Evolutionary conservation across 2,888 invertebrate genomes (phyloP).

Genomic region (Yponomeuta sedellus): DNA sequence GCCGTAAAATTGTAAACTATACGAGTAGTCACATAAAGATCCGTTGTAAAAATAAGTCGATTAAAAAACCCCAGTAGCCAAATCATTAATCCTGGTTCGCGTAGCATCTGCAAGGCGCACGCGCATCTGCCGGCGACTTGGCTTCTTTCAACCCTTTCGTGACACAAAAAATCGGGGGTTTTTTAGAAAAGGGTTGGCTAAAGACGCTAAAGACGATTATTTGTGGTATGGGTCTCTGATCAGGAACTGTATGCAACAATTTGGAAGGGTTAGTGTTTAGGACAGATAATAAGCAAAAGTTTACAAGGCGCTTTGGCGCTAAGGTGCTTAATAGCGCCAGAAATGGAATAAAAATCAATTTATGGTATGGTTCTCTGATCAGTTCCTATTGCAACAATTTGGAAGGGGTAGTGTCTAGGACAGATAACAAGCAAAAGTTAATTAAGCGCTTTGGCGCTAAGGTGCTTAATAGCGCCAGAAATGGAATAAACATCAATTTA

Average conservation of each 20-base stretch:
- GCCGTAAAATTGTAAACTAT: too few relatives aligned
- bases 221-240: slow-evolving; percentile 16
- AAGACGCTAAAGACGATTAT: neutral
- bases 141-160: slow-evolving; percentile 38
- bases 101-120: slow-evolving; percentile 37
- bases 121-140: slow-evolving; percentile 52
- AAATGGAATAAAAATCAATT: too few relatives aligned
- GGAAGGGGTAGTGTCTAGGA: too few relatives aligned
- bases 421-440: too few relatives aligned
- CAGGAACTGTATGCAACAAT: slow-evolving; percentile 3
- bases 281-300: too few relatives aligned
- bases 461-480: too few relatives aligned
- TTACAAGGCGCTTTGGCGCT: too few relatives aligned
- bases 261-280: neutral
- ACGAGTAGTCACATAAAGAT: neutral
- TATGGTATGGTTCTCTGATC: too few relatives aligned
- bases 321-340: too few relatives aligned
- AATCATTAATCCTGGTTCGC: slow-evolving; percentile 50
- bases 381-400: too few relatives aligned
- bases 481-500: too few relatives aligned
- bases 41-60: slow-evolving; percentile 7
- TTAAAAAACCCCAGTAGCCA: slow-evolving; percentile 14
- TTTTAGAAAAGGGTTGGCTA: slow-evolving; percentile 29
- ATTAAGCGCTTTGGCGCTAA: too few relatives aligned
- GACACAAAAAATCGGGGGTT: slow-evolving; percentile 31